phyloP scores from a whole-genome alignment of 2,113 vertebrate species.

The Bos indicus region DNA sequence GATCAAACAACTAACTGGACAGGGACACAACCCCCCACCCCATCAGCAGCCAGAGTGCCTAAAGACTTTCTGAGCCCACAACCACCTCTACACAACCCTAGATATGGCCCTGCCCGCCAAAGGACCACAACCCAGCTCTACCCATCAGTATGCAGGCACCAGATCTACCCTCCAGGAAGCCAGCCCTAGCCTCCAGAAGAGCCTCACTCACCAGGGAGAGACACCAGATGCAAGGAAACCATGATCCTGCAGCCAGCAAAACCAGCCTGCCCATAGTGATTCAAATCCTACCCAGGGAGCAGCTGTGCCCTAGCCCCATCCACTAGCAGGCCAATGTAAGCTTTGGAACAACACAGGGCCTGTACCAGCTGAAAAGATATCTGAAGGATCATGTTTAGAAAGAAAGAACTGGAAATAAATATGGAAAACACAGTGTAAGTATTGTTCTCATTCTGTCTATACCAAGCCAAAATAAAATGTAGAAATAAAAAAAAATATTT shows the following conservation, averaged over 20 bases:
- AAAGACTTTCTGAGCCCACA: neutral
- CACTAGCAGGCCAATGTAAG: neutral
- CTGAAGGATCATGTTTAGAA: neutral
- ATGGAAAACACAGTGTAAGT: neutral
- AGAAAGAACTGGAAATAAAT: constrained; percentile 2
- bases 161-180: neutral
- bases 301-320: neutral
- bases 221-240: neutral
- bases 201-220: neutral
- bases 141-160: neutral
- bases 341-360: neutral
- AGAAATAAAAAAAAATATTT: neutral
- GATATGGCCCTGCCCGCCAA: neutral
- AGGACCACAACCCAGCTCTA: neutral
- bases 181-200: neutral
- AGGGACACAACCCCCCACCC: neutral
- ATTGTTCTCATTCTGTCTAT: neutral
- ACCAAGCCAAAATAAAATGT: constrained; percentile 3
- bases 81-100: neutral
- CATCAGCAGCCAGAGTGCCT: neutral
- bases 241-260: neutral
- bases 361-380: neutral
- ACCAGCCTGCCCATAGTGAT: neutral
- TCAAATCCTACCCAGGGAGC: neutral
- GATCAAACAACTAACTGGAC: neutral